Conservation (phyloP, 2,888 invertebrate genomes). For the Matsumyia berberina region DNA sequence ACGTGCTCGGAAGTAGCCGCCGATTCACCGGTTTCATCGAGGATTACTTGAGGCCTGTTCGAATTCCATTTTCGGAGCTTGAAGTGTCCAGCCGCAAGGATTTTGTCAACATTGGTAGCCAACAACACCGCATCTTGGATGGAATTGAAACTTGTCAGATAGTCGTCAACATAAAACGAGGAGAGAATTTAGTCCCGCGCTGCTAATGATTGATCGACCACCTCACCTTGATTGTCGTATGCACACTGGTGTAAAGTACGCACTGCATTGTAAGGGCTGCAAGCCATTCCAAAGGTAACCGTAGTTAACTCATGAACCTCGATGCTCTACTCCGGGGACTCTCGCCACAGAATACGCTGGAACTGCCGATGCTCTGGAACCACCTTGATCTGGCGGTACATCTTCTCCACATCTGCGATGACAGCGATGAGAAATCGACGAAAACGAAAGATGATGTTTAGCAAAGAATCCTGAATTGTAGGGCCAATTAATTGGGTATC, state of each 20-base stretch:
- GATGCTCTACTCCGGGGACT: neutral
- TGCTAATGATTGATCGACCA: constrained; percentile 1
- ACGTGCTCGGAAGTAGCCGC: neutral
- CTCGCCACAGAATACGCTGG: neutral
- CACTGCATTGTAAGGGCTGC: constrained; percentile 51
- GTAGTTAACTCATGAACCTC: too few relatives aligned
- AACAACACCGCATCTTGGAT: neutral
- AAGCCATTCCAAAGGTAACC: too few relatives aligned
- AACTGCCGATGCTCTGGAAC: too few relatives aligned
- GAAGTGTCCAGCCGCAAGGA: constrained; percentile 30
- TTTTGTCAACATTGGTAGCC: constrained; percentile 15
- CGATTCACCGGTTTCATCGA: neutral
- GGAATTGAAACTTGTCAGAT: constrained; percentile 34
- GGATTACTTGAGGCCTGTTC: neutral
- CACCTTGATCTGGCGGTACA: neutral
- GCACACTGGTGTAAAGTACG: constrained; percentile 49
- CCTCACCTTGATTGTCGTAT: constrained; percentile 11
- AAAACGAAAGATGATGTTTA: constrained; percentile 32
- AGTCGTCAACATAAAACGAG: constrained; percentile 58
- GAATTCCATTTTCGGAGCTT: constrained; percentile 43
- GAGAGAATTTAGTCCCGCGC: constrained; percentile 42
- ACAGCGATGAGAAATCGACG: neutral
- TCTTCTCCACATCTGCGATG: constrained; percentile 21
- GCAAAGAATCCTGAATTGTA: constrained; percentile 26
- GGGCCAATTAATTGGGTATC: constrained; percentile 39